Evolutionary conservation across 2,113 vertebrate species (phyloP), one percentile per base, ranked within the genome.

Genomic region (Odobenus rosmarus): DNA sequence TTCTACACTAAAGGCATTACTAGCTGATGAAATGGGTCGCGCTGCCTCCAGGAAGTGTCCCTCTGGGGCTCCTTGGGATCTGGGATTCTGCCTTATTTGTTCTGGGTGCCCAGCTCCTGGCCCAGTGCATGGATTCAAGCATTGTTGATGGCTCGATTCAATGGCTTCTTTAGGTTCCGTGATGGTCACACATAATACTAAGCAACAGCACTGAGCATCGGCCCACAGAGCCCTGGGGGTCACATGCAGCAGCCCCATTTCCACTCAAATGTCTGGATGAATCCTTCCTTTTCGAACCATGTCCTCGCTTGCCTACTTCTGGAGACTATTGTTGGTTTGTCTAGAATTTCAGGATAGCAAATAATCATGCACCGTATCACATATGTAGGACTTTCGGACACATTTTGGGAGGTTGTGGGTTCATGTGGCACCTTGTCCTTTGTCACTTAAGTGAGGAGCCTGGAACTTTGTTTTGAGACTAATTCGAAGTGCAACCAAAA

Each of bases 1-100:
- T 4, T 33, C 42, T 31, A 19, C 9, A 18, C 19, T 2, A 2
- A 4, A 1, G 26, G 46, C 18, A 0, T 31, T 3, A 0, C 8
- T 49, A 8, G 3, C 23, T 2, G 7, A 3, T 7, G 3, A 12
- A 26, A 24, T 3, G 12, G 51, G 19, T 23, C 19, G 0, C 0
- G 2, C 18, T 0, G 3, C 49, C 42, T 49, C 46, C 16, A 3
- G 46, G 9, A 59, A 49, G 28, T 1, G 23, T 31, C 5, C 16
- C 36, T 0, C 0, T 14, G 51, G 31, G 4, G 33, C 1, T 11
- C 36, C n/a, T 64, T 1, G 2, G 57, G 14, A 28, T 6, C 79
- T 59, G 57, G 85, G 49, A 6, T 21, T 9, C 57, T 74, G 80
- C 57, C 12, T 31, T 13, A 2, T 21, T 67, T 81, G 26, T 61